Conservation (phyloP, 2,113 vertebrate genomes). For the Mustela lutreola region DNA sequence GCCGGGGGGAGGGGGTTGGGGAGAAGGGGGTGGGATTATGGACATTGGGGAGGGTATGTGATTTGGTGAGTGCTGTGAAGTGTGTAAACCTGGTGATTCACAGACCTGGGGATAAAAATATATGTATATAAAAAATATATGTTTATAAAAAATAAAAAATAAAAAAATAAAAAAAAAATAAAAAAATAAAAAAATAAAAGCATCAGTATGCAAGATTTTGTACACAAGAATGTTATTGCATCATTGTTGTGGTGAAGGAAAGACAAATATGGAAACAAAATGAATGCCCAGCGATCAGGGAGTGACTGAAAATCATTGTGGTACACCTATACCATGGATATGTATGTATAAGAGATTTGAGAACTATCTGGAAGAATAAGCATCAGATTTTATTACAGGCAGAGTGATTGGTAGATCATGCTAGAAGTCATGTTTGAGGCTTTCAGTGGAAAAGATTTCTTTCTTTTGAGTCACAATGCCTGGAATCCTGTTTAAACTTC, state of each 20-base stretch:
- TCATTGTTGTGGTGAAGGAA: conserved; percentile 1
- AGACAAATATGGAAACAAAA: conserved; percentile 38
- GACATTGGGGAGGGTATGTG: too few relatives aligned
- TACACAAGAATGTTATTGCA: neutral
- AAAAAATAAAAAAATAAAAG: conserved; percentile 70
- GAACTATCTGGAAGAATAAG: neutral
- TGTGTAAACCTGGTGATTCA: too few relatives aligned
- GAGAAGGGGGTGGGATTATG: too few relatives aligned
- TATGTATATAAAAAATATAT: too few relatives aligned
- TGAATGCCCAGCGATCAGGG: neutral
- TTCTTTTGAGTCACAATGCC: neutral
- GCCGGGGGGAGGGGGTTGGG: too few relatives aligned
- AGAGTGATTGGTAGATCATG: neutral
- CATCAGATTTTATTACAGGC: neutral
- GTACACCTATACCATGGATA: neutral
- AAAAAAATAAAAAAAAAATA: too few relatives aligned
- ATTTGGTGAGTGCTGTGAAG: too few relatives aligned
- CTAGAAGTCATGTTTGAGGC: neutral
- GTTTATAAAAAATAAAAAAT: too few relatives aligned
- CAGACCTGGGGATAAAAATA: too few relatives aligned
- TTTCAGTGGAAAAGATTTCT: neutral
- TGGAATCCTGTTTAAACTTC: neutral
- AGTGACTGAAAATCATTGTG: neutral
- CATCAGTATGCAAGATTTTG: neutral
- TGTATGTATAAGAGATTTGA: neutral